Base-by-base conservation (phyloP, 2,113 vertebrate genomes). In the Promerops cafer region DNA sequence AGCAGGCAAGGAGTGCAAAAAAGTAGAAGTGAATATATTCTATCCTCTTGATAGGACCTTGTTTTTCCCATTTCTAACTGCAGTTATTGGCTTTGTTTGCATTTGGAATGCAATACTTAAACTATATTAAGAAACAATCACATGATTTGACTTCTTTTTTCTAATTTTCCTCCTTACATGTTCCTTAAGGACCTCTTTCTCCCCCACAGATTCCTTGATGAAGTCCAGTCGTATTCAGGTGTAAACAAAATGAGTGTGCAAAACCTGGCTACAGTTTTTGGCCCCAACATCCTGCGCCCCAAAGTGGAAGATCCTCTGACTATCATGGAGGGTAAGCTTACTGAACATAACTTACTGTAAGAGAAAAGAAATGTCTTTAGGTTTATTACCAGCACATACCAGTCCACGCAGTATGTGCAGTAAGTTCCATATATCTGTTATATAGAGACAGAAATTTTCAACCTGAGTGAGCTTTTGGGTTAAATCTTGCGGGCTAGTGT, bases 191-290 rank as follows among this genome's bases (percentile, higher is more conserved):
- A 27, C 22, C 33, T 93, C 44, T 81, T 89, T 86, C 26, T 59
- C 50, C 56, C 45, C 40, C 37, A 40, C 94, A 99, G 99, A 83
- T 99, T 99, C 97, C 97, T 99, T 66, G 99, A 99, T 98, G 99
- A 99, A 98, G 99, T 99, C 44, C 99, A 99, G 93, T 99, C 99
- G 1, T 98, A 99, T 88, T 99, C 99, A 23, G 98, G 99, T n/a
- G 94, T 99, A 70, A 99, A 99, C 97, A 99, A 99, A 98, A 99
- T 99, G 99, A 99, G 99, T 8, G 99, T 99, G 39, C 99, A 99
- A 96, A 99, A 99, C 94, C 96, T 99, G 94, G 99, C 99, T 31
- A 99, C 99, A 0, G 99, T 99, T 45, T 99, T 99, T 93, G 99
- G 99, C 44, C 99, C 99, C 42, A 99, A 99, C 71, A 99, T 99